Conservation (phyloP, 2,113 vertebrate species). For the Pipa parva region DNA sequence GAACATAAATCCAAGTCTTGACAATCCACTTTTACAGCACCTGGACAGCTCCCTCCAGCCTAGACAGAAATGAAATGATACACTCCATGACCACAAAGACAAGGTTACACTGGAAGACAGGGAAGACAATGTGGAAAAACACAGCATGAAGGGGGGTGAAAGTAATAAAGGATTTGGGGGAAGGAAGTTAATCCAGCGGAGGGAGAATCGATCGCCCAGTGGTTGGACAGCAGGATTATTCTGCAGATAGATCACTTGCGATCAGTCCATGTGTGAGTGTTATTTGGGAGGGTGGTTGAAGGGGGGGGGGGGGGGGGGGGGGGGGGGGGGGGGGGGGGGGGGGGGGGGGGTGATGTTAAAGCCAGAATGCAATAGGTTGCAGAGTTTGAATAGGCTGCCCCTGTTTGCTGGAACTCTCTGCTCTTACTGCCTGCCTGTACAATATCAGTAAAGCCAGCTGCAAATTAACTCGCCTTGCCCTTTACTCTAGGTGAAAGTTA, state of each 20-base stretch:
- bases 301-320: no score
- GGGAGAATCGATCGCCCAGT: constrained; percentile 57
- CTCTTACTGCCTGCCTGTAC: constrained; percentile 47
- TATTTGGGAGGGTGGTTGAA: constrained; percentile 31
- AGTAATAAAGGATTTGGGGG: constrained; percentile 47
- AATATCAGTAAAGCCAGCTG: no score
- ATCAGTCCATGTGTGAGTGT: constrained; percentile 45
- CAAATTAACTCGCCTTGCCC: not conserved
- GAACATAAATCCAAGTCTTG: constrained; percentile 95
- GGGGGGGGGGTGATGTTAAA: constrained; percentile 39
- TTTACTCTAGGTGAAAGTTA: constrained; percentile 23
- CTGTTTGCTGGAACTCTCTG: constrained; percentile 47
- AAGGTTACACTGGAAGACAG: constrained; percentile 63
- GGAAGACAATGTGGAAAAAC: constrained; percentile 40
- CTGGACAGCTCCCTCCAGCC: constrained; percentile 75
- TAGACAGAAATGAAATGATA: constrained; percentile 73
- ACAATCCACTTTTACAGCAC: constrained; percentile 76
- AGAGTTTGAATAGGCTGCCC: constrained; percentile 41
- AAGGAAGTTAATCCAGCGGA: constrained; percentile 69
- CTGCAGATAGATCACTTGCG: constrained; percentile 45
- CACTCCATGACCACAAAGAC: constrained; percentile 81
- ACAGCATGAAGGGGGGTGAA: constrained; percentile 39
- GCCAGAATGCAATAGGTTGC: constrained; percentile 41
- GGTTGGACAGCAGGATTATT: constrained; percentile 46
- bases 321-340: no score